Base-by-base conservation (phyloP, 1,140 invertebrate genomes). In the Bactericera cockerelli region DNA sequence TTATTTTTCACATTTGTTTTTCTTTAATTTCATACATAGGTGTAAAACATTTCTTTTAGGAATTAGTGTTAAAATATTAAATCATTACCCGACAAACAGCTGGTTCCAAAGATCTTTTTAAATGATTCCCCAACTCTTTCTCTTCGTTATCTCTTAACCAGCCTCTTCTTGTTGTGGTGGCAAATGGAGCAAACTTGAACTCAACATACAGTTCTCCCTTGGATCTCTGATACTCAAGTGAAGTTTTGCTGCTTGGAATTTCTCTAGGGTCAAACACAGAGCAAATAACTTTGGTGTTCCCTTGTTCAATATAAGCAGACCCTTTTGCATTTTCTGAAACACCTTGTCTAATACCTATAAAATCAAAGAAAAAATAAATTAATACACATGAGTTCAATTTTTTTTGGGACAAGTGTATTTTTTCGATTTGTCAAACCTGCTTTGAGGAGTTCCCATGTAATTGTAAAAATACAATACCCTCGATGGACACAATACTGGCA, bases 191-290 rank as follows among this genome's bases (percentile, higher is more conserved):
- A 74, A 81, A 91, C 71, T 91, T 92, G 57, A 92, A 86, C 72
- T 89, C 87, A 71, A 88, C 92, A 65, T 75, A 87, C 26, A 93
- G 70, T 71, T 87, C 82, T 6, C 90, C 89, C 61, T 81, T 81
- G 38, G 77, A 70, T 49, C 42, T 4, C 63, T 74, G 77, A 67
- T 87, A 91, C 61, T 86, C 86, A 4, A 49, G 8, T 6, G 42
- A 49, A 65, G 77, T 80, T 71, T 82, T 81, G 68, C 83, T 84
- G n/a, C n/a, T 22, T 0, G 82, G 79, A 42, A 89, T 84, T 73
- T 94, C 89, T 68, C 89, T 77, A 0, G 91, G 91, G 66, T 92
- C 90, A 71, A 87, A 89, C 33, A 93, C 88, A 14, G 89, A 84
- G 66, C 87, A 90, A 10, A 93, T 76, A 10, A 93, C 82, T 76